These are phyloP conservation scores for Ibycter americanus DNA, from an alignment of 2,797 vertebrate species.

Conservation along the genomic window DNA sequence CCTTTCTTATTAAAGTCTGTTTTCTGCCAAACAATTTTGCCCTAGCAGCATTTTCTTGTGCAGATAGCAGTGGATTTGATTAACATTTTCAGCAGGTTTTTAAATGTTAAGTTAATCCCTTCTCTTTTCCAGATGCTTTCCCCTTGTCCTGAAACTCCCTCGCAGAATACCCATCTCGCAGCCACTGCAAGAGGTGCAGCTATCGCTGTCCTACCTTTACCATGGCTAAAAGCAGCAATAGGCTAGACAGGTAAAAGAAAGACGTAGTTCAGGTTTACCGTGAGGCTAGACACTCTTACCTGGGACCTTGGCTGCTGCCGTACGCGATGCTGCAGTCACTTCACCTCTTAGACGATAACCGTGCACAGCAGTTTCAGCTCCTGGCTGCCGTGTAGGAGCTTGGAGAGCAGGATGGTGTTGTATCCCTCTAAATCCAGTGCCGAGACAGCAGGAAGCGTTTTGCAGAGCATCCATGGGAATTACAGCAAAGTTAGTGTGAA, in stretches of 20 bases:
- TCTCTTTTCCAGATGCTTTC: not conserved
- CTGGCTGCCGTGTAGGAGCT: not conserved
- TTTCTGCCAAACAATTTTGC: not conserved
- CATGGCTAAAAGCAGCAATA: not conserved
- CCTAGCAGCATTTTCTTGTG: not conserved
- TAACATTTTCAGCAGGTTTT: not conserved
- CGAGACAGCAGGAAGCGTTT: not conserved
- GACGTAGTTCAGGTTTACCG: fast-evolving
- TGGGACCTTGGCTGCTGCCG: not conserved
- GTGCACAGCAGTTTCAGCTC: not conserved
- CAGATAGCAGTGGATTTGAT: not conserved
- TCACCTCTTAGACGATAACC: not conserved
- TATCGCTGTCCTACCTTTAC: not conserved
- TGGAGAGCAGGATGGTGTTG: fast-evolving
- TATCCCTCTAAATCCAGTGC: not conserved
- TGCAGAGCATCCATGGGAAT: not conserved
- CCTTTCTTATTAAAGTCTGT: not conserved
- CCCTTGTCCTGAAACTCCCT: not conserved
- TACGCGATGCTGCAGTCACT: not conserved
- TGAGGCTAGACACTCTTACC: not conserved
- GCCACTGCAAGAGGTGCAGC: not conserved
- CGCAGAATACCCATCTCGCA: fast-evolving
- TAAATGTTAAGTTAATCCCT: fast-evolving
- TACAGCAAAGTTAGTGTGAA: fast-evolving
- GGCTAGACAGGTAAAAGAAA: not conserved